phyloP scores from a whole-genome alignment of 1,140 invertebrate species.

The Laupala kohalensis region DNA sequence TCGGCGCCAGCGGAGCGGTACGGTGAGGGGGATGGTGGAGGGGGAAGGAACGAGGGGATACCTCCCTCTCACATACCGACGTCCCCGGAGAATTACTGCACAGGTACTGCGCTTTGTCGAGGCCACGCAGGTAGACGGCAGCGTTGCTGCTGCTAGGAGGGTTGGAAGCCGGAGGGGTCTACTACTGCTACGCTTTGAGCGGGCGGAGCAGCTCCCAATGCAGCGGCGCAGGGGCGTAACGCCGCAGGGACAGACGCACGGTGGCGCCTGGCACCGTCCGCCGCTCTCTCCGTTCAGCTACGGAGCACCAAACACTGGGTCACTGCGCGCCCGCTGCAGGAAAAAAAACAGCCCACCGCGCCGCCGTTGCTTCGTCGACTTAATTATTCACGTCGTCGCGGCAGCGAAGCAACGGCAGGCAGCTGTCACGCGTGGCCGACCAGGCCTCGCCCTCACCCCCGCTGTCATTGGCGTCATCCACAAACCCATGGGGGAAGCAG shows the following conservation, averaged over 20 bases:
- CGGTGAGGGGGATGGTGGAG: neutral
- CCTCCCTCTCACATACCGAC: neutral
- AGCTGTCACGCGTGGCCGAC: neutral
- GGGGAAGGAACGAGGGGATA: neutral
- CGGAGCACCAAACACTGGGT: neutral
- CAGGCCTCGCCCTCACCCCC: no score
- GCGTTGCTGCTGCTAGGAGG: neutral
- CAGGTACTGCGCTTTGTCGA: neutral
- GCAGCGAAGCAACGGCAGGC: no score
- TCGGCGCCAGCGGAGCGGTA: neutral
- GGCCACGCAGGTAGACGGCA: neutral
- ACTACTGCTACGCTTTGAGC: no score
- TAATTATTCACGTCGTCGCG: neutral
- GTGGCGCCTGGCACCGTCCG: neutral
- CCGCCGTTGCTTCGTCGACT: neutral
- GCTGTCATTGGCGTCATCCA: no score
- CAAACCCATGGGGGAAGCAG: no score
- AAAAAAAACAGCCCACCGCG: neutral
- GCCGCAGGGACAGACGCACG: no score
- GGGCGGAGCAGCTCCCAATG: no score
- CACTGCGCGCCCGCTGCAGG: neutral
- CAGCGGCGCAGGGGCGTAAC: no score
- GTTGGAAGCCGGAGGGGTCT: neutral
- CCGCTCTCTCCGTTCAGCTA: neutral
- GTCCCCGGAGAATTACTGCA: neutral